These are phyloP conservation scores for Eumacrocentrus americanus DNA, from an alignment of 2,888 invertebrate species.

Conservation along the genomic window DNA sequence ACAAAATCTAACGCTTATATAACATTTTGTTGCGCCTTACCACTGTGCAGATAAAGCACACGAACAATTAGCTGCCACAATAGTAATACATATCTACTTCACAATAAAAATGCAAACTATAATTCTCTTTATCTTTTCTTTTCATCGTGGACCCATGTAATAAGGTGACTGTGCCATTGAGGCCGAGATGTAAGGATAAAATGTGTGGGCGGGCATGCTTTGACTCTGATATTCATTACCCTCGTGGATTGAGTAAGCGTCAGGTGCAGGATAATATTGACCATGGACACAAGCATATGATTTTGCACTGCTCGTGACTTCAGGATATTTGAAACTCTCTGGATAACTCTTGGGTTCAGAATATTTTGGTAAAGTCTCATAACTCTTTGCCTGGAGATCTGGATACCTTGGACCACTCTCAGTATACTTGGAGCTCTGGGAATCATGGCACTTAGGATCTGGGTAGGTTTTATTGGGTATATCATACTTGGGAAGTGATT, in stretches of 20 bases:
- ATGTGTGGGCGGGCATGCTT: conserved; percentile 49
- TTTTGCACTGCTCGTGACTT: conserved; percentile 43
- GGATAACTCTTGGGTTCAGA: conserved; percentile 48
- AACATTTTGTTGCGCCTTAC: neutral
- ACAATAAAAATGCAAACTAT: conserved; percentile 4
- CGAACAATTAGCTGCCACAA: neutral
- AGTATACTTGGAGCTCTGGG: conserved; percentile 26
- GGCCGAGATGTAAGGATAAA: conserved; percentile 56
- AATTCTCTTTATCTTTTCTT: too few relatives aligned
- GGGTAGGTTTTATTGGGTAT: conserved; percentile 39
- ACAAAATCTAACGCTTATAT: neutral
- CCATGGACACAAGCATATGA: conserved; percentile 54
- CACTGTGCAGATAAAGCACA: neutral
- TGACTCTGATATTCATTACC: conserved; percentile 53
- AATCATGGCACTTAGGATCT: conserved; percentile 37
- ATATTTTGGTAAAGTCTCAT: conserved; percentile 49
- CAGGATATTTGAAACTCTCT: conserved; percentile 48
- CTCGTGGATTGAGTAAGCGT: conserved; percentile 51
- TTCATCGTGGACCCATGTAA: conserved; percentile 54
- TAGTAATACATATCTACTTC: neutral
- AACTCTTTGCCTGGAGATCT: conserved; percentile 34
- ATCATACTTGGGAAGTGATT: conserved; percentile 35
- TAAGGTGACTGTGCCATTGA: conserved; percentile 56
- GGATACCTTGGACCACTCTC: conserved; percentile 30
- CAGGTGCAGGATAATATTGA: conserved; percentile 52